Base-by-base conservation (phyloP, 2,888 invertebrate genomes). In the Ellobium chinense region DNA sequence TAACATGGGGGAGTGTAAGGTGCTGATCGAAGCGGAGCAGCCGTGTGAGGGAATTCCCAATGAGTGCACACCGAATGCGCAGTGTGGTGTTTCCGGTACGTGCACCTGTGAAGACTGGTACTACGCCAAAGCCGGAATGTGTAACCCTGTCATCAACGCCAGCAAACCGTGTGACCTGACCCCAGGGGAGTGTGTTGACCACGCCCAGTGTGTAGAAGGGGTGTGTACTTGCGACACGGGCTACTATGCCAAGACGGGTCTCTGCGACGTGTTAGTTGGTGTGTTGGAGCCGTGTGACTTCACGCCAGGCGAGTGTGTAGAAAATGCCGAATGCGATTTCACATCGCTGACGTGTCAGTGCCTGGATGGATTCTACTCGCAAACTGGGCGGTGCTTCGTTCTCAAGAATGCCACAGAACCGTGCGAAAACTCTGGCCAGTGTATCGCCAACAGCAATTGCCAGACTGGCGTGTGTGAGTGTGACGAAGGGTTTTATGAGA, bases 401-500 rank as follows among this genome's bases (percentile, higher is more conserved):
- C 56, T 73, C 21, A 82, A 80, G 63, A 70, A 80, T 58, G 80
- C 39, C 14, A 70, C 76, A 18, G 56, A 76, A 2, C 36, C 24
- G 18, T 82, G 82, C 56, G 7, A 34, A 0, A 66, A 72, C 1
- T 66, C 36, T 29, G 54, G 65, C 12, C 76, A 82, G 76, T 82
- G 82, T 56, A 62, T 73, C 29, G 37, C n/a, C 7, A 73, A 82
- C 69, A 66, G 70, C 5, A 7, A 46, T 9, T 82, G 82, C 62
- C 54, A 36, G 1, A 63, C 36, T 9, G 72, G 76, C 1, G 72
- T 27, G 5, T 82, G 82, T 24, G 39, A 37, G 37, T 82, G 82
- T 80, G 72, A 82, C 31, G 5, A 29, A 18, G 82, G 82, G 0
- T 82, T 77, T 54, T 77, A 77, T 46, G 73, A 77, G 62, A 76